Evolutionary conservation across 2,888 invertebrate species (phyloP).

Genomic region (Pterostichus niger): DNA sequence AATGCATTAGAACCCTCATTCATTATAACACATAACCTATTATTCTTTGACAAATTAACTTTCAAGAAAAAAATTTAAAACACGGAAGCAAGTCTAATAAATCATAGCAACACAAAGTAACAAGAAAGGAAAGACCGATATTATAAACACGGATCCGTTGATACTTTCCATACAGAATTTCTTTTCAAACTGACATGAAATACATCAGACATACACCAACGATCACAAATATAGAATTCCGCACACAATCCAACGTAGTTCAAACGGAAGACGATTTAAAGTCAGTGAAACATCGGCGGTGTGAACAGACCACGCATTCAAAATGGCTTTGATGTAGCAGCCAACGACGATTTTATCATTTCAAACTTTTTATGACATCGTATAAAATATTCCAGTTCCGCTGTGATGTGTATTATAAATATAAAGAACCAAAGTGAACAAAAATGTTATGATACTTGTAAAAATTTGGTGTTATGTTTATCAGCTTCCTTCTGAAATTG

Average conservation of each 20-base stretch:
- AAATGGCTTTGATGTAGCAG: constrained; percentile 41
- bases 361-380: constrained; percentile 21
- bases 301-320: constrained; percentile 49
- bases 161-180: constrained; percentile 32
- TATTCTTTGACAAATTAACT: constrained; percentile 7
- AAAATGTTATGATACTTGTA: neutral
- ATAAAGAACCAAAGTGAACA: neutral
- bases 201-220: constrained; percentile 35
- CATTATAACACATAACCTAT: neutral
- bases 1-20: constrained; percentile 10
- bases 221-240: constrained; percentile 52
- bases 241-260: constrained; percentile 53
- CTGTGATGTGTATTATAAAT: constrained; percentile 12
- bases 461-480: neutral
- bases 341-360: constrained; percentile 32
- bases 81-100: constrained; percentile 29
- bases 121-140: constrained; percentile 6
- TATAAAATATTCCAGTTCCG: constrained; percentile 17
- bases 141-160: constrained; percentile 27
- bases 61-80: constrained; percentile 1
- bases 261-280: constrained; percentile 58
- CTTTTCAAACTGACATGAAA: constrained; percentile 46
- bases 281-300: constrained; percentile 43
- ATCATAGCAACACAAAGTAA: constrained; percentile 23
- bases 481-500: constrained; percentile 4